These are phyloP conservation scores for Valencia hispanica DNA, from an alignment of 2,797 vertebrate species.

Conservation along the genomic window DNA sequence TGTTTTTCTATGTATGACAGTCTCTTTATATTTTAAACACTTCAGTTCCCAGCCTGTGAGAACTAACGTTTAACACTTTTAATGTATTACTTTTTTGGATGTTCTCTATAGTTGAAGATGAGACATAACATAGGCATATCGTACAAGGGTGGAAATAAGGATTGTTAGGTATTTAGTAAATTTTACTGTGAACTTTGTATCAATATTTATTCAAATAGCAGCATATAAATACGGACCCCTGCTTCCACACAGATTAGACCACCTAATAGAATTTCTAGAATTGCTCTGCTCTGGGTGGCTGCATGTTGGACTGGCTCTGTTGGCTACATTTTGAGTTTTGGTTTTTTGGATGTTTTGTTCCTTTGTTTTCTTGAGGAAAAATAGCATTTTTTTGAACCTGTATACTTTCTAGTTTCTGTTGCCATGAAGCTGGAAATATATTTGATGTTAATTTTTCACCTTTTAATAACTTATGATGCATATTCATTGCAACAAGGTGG, in stretches of 20 bases:
- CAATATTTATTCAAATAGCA: conserved; percentile 26
- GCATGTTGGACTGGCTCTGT: too few species aligned
- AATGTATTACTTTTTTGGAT: neutral
- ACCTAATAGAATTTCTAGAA: conserved; percentile 18
- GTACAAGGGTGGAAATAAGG: conserved; percentile 1
- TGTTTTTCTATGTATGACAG: neutral
- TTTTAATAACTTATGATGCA: too few species aligned
- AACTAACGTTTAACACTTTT: neutral
- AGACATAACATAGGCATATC: neutral
- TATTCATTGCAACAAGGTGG: too few species aligned
- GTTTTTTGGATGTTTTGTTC: too few species aligned
- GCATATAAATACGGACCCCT: conserved; percentile 35
- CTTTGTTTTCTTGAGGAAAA: too few species aligned
- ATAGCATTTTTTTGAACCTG: too few species aligned
- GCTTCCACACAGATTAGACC: conserved; percentile 33
- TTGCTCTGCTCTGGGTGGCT: too few species aligned
- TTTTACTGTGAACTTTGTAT: conserved; percentile 19
- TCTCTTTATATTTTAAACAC: neutral
- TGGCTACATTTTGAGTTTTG: too few species aligned
- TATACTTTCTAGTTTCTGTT: too few species aligned
- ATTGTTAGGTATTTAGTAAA: conserved; percentile 7
- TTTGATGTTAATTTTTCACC: too few species aligned
- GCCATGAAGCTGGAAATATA: too few species aligned
- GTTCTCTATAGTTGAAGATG: neutral
- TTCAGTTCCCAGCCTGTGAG: neutral